Evolutionary conservation across 2,113 vertebrate genomes (phyloP).

Genomic region (Platichthys stellatus): DNA sequence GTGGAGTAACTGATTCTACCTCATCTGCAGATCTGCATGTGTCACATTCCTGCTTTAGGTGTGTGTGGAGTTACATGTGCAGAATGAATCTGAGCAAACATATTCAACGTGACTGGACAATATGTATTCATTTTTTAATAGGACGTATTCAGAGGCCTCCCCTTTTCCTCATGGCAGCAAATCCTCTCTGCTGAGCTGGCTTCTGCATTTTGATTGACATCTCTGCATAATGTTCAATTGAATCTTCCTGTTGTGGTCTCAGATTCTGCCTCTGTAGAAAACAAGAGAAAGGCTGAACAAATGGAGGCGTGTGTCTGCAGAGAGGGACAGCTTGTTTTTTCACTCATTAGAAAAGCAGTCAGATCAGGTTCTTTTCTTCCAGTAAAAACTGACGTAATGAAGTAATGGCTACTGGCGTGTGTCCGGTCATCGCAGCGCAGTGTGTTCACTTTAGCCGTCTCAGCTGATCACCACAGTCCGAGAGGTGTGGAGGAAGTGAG

Average conservation of each 20-base stretch:
- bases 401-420: slow-evolving; percentile 3
- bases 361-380: slow-evolving; percentile 3
- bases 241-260: neutral
- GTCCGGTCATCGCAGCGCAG: neutral
- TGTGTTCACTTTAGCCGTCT: neutral
- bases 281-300: neutral
- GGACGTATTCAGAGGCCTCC: neutral
- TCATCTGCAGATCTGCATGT: too few species aligned
- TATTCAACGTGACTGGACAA: too few species aligned
- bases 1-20: too few species aligned
- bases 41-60: too few species aligned
- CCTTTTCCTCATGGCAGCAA: too few species aligned
- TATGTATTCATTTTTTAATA: neutral
- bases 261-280: neutral
- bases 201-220: slow-evolving; percentile 9
- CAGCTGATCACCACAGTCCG: slow-evolving; percentile 11
- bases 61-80: too few species aligned
- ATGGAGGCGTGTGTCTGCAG: neutral
- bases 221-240: neutral
- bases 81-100: too few species aligned
- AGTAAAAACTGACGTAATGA: neutral
- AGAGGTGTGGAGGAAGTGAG: slow-evolving; percentile 9
- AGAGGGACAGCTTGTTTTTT: neutral
- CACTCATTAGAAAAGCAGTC: slow-evolving; percentile 5
- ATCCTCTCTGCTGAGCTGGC: slow-evolving; percentile 9